Conservation (phyloP, 2,888 invertebrate genomes). For the Eupithecia tripunctaria region DNA sequence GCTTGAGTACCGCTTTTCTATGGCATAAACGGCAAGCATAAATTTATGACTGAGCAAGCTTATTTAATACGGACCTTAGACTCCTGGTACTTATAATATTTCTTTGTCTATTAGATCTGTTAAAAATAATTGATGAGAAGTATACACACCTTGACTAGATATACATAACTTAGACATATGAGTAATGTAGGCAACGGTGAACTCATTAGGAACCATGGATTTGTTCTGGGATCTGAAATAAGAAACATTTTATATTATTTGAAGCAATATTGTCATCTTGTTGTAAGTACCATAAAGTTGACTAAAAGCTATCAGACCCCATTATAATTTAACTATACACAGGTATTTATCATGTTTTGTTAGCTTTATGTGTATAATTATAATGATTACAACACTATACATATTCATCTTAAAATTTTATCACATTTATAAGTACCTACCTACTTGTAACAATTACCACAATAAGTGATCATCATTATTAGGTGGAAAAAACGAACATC, state of each 20-base stretch:
- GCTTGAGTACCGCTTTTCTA: too few relatives aligned
- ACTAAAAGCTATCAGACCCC: neutral
- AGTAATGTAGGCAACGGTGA: slow-evolving; percentile 96
- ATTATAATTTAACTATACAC: neutral
- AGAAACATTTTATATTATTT: slow-evolving; percentile 42
- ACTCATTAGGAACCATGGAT: slow-evolving; percentile 96
- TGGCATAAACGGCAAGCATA: too few relatives aligned
- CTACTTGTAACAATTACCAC: too few relatives aligned
- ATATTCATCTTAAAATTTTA: too few relatives aligned
- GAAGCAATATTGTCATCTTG: neutral
- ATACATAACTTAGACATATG: slow-evolving; percentile 95
- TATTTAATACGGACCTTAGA: too few relatives aligned
- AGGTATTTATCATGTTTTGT: neutral
- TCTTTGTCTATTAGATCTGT: neutral
- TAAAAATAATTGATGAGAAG: neutral
- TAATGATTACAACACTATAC: too few relatives aligned
- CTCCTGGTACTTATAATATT: neutral
- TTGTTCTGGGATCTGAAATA: slow-evolving; percentile 92
- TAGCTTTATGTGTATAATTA: too few relatives aligned
- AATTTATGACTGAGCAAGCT: too few relatives aligned
- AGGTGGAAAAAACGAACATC: too few relatives aligned
- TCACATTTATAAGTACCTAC: too few relatives aligned
- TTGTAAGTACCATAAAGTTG: neutral
- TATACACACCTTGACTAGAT: slow-evolving; percentile 90
- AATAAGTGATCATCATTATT: too few relatives aligned